Evolutionary conservation across 2,113 vertebrate species (phyloP), one percentile per base, ranked within the genome.

Genomic region (Misgurnus anguillicaudatus): DNA sequence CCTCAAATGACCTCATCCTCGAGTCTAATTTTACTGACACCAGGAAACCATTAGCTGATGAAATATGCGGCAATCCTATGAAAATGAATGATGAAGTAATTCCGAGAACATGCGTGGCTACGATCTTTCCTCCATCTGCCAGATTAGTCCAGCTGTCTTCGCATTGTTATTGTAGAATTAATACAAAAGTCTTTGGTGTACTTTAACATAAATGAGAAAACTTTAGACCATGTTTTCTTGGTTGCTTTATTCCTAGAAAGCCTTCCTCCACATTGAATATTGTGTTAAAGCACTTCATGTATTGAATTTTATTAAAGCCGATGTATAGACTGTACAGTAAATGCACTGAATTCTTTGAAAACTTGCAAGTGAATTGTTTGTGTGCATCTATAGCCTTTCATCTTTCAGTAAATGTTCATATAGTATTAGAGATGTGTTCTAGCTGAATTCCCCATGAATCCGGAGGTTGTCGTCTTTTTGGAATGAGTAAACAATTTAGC

Each of bases 221-320:
- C 87, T 80, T 80, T 53, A 83, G 82, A 90, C 87, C 84, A 86
- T 88, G 86, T 86, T 88, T 88, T 7, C 85, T 89, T 84, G 85
- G 86, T 87, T 78, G 63, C 61, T 58, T 81, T 82, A 85, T 88
- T 86, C 86, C 86, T 84, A 75, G 86, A 85, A 90, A 90, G 88
- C 87, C 83, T 78, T 72, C 77, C 83, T 82, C 65, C 84, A 83
- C 64, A 85, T 74, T 75, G 67, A 84, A 80, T 89, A 90, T 89
- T 89, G 86, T 90, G 91, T 89, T 91, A 89, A 83, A 83, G 84
- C 31, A 55, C 48, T 74, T 71, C 76, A 63, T 77, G 17, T 57
- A 53, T 69, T 69, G 4, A 53, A n/a, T 36, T 51, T 21, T 17
- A 36, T 31, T 31, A 31, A 31, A 31, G 13, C 47, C 16, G 11